Conservation (phyloP, 2,797 vertebrate species). For the Agapornis canus region DNA sequence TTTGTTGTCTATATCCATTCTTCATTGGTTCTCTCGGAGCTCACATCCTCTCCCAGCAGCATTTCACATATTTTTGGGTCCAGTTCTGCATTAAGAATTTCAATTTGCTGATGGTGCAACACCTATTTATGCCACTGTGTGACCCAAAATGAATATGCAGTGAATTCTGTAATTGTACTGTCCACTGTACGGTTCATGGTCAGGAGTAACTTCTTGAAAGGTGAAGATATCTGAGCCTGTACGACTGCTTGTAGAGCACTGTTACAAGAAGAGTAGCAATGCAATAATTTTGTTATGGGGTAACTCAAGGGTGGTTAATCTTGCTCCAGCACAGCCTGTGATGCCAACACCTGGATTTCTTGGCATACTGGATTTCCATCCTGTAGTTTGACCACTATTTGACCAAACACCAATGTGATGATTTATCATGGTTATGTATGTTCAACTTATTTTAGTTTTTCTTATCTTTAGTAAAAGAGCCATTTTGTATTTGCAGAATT, state of each 20-base stretch:
- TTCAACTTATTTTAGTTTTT: not conserved
- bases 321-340: fast-evolving
- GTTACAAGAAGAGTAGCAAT: not conserved
- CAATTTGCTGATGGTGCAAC: not conserved
- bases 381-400: not conserved
- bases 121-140: not conserved
- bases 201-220: not conserved
- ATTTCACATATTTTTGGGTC: not conserved
- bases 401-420: fast-evolving
- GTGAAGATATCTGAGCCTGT: not conserved
- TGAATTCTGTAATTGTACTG: not conserved
- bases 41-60: fast-evolving
- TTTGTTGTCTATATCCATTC: not conserved
- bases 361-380: not conserved
- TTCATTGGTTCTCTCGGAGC: not conserved
- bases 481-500: slow-evolving; percentile 15
- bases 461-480: slow-evolving; percentile 1
- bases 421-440: not conserved
- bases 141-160: not conserved
- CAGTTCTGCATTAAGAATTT: not conserved
- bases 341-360: not conserved
- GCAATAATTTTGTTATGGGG: not conserved
- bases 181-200: fast-evolving
- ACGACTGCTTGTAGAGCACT: not conserved
- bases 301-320: not conserved